Base-by-base conservation (phyloP, 2,113 vertebrate genomes). In the Phaethornis superciliosus region DNA sequence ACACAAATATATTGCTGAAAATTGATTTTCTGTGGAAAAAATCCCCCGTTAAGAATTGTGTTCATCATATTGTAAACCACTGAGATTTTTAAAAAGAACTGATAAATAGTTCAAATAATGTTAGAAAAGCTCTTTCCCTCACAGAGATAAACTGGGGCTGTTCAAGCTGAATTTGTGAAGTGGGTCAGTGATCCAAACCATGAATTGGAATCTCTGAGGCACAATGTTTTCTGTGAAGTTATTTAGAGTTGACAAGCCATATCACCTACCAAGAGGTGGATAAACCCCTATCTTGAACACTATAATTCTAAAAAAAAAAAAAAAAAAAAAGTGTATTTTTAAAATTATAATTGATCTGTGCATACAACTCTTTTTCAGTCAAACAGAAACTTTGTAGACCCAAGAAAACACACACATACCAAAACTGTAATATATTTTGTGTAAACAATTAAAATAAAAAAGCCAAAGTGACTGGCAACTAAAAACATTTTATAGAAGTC, bases 1-100 rank as follows among this genome's bases (percentile, higher is more conserved):
- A 90, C 16, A 90, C 2, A 80, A 27, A 51, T 93, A 86, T 76
- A 79, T 62, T 91, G 72, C 67, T 72, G 33, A 95, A 90, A 88
- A 93, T 67, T 93, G 67, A 96, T 95, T 96, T 97, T 47, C 47
- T 81, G 22, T 24, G 80, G 59, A 94, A 71, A 86, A 92, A 37
- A 72, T 94, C 40, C 54, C 71, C 33, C 70, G 40, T 78, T 95
- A 93, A 56, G 54, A 51, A 85, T 65, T 96, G 58, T 51, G 64
- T 69, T 83, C 33, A 80, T 90, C 56, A 54, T 64, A 75, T 7
- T 82, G 54, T n/a, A 95, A 95, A 90, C 37, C 78, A 93, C 80
- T 42, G 89, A 51, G 30, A 81, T 54, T 95, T 88, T 47, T 47
- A 87, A 14, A 77, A 89, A 44, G 23, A 89, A 94, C 72, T 88